Evolutionary conservation across 2,797 vertebrate species (phyloP), one percentile per base, ranked within the genome.

Genomic region (Rhabdomys pumilio): DNA sequence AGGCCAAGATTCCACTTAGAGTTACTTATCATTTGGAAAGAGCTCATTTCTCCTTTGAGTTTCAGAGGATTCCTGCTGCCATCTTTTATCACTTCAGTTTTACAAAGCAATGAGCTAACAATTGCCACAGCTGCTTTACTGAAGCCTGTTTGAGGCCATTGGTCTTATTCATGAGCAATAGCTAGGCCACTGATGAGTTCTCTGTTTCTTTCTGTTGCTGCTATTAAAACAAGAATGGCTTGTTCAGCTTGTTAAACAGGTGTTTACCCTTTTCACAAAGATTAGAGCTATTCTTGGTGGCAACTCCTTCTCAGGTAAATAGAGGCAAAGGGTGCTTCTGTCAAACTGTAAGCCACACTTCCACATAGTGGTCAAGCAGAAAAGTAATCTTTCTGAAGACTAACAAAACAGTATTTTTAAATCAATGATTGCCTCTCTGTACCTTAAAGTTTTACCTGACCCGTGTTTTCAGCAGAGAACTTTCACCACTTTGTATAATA

Each of bases 381-480:
- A 91, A 89, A 96, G 95, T 97, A 97, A 67, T 98, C 26, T 97
- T 98, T 97, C 93, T 91, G 63, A 53, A 72, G 61, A 24, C 92
- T 95, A 97, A 94, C 82, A 97, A 98, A 98, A 92, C 92, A 92
- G 59, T 88, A 93, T 93, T 98, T 98, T 96, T 93, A 98, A 98
- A 98, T 98, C 95, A 95, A 20, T 89, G 97, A 97, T 97, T 97
- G 88, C 95, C 55, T 95, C 95, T 98, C 98, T 98, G 95, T 97
- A 86, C 93, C 92, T 96, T 96, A 97, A 98, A 98, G 96, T 96
- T 79, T 96, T 97, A 96, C 89, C 95, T 98, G 92, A 97, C 85
- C 94, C 96, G 81, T 96, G 94, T 96, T 98, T 98, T 97, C 59
- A 77, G 69, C 81, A 95, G 89, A 97, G 94, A 80, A 98, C 88